These are phyloP conservation scores for Beris morrisii DNA, from an alignment of 2,888 invertebrate species.

Conservation along the genomic window DNA sequence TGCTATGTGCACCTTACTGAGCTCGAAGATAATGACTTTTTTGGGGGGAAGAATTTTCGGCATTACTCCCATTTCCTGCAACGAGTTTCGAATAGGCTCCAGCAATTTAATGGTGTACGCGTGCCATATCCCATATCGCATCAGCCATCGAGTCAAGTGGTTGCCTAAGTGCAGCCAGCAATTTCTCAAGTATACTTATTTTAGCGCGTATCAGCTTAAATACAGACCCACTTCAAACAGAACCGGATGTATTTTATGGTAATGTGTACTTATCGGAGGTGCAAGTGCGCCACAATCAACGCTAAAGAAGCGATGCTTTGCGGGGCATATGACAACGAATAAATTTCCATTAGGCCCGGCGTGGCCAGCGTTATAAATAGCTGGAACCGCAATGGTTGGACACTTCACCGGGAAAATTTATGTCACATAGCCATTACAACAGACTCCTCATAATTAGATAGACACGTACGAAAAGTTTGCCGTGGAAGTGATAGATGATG, in stretches of 20 bases:
- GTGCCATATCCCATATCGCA: conserved; percentile 7
- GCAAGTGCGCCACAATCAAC: not conserved
- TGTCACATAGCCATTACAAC: no score
- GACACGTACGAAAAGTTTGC: no score
- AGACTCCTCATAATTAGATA: no score
- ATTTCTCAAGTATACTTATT: not conserved
- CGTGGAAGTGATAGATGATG: no score
- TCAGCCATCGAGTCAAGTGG: conserved; percentile 1
- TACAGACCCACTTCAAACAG: conserved; percentile 3
- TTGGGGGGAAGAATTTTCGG: not conserved
- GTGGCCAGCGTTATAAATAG: no score
- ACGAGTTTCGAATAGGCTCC: no score
- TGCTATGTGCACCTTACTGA: conserved; percentile 11
- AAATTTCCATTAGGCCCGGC: no score
- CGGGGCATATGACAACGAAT: no score
- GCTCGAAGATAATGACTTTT: conserved; percentile 6
- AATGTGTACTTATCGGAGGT: not conserved
- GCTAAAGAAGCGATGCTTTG: no score
- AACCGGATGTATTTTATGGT: conserved; percentile 11
- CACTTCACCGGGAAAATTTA: no score
- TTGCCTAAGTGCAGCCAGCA: not conserved
- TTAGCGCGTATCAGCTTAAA: conserved; percentile 6
- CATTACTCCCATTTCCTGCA: no score
- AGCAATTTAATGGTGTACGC: not conserved
- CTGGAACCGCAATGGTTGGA: no score